These are phyloP conservation scores for Ibycter americanus DNA, from an alignment of 2,797 vertebrate species.

Conservation along the genomic window DNA sequence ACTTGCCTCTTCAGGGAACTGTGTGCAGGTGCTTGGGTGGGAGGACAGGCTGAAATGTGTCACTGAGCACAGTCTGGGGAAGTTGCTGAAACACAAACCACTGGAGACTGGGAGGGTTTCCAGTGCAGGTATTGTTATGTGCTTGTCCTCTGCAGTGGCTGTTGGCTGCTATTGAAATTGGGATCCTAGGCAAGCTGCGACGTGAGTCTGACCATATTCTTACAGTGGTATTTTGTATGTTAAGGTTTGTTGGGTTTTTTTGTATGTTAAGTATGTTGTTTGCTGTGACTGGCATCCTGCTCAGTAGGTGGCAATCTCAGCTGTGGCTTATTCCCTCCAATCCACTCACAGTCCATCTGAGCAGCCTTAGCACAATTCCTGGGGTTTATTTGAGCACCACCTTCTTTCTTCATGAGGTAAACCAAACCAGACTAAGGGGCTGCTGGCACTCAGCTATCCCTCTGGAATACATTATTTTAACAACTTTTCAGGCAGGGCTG, in stretches of 20 bases:
- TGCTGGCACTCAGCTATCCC: not conserved
- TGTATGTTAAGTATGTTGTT: not conserved
- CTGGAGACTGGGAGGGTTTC: not conserved
- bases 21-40: conserved; percentile 16
- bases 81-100: not conserved
- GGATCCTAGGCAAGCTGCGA: not conserved
- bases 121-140: not conserved
- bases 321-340: not conserved
- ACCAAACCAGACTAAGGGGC: not conserved
- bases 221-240: not conserved
- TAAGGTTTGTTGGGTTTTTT: not conserved
- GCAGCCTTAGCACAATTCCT: not conserved
- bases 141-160: not conserved
- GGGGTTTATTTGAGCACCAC: not conserved
- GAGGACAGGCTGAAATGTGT: not conserved
- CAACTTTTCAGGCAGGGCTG: not conserved
- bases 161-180: fast-evolving
- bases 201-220: not conserved
- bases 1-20: not conserved
- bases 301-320: not conserved
- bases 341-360: not conserved
- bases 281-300: not conserved
- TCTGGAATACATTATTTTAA: not conserved
- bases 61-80: not conserved
- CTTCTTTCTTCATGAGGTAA: not conserved